Evolutionary conservation across 1,140 invertebrate species (phyloP).

Genomic region (Oryzaephilus surinamensis): DNA sequence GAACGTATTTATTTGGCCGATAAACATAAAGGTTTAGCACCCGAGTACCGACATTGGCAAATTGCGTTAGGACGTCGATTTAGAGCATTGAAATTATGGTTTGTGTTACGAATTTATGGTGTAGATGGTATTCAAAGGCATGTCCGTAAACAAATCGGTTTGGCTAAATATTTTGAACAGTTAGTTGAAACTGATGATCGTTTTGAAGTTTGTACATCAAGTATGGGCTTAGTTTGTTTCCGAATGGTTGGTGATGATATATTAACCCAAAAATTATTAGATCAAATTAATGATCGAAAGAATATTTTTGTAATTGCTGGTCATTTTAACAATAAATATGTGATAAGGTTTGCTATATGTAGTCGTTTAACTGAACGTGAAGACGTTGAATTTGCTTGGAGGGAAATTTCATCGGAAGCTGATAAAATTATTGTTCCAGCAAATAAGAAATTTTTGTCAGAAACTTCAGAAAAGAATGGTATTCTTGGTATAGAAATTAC

Average conservation of each 20-base stretch:
- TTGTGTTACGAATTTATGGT: slow-evolving; percentile 77
- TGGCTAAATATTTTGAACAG: slow-evolving; percentile 70
- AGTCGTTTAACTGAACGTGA: slow-evolving; percentile 53
- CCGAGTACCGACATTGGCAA: slow-evolving; percentile 93
- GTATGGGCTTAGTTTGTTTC: slow-evolving; percentile 82
- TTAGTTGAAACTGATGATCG: slow-evolving; percentile 56
- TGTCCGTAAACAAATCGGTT: slow-evolving; percentile 62
- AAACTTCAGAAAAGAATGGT: too few species aligned
- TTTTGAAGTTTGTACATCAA: slow-evolving; percentile 52
- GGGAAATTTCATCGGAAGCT: slow-evolving; percentile 55
- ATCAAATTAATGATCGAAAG: slow-evolving; percentile 63
- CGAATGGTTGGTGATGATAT: slow-evolving; percentile 67
- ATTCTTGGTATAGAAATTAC: slow-evolving; percentile 13
- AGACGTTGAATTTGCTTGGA: slow-evolving; percentile 76
- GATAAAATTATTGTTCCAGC: slow-evolving; percentile 30
- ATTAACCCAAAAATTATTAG: slow-evolving; percentile 62
- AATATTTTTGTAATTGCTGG: slow-evolving; percentile 79
- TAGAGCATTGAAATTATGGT: slow-evolving; percentile 90
- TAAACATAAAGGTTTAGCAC: slow-evolving; percentile 55
- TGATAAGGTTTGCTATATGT: slow-evolving; percentile 78
- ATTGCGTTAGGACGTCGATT: slow-evolving; percentile 86
- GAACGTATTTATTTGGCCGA: slow-evolving; percentile 83
- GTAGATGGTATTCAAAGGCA: slow-evolving; percentile 68
- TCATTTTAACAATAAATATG: slow-evolving; percentile 50
- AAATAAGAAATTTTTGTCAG: slow-evolving; percentile 1